These are phyloP conservation scores for Chaetophractus vellerosus DNA, from an alignment of 2,797 vertebrate genomes.

Conservation along the genomic window DNA sequence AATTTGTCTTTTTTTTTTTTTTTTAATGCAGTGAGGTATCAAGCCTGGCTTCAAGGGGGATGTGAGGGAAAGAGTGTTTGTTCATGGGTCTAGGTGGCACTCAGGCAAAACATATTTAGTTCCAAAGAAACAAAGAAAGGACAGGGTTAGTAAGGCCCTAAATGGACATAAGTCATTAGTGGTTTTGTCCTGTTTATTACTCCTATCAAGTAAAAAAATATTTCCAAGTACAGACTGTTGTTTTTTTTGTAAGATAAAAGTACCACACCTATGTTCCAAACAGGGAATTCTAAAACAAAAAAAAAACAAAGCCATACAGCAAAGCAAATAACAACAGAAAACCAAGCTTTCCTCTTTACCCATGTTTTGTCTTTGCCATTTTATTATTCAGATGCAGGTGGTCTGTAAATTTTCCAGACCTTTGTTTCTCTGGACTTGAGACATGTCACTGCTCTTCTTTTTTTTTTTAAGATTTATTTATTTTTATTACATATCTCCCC, in stretches of 20 bases:
- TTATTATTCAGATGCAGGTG: neutral
- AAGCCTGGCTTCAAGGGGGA: neutral
- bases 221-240: neutral
- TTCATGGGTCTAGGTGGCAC: neutral
- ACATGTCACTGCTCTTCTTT: neutral
- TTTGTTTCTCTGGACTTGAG: neutral
- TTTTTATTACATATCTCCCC: too few species aligned
- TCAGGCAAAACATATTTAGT: neutral
- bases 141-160: neutral
- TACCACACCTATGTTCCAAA: neutral
- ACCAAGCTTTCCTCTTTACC: neutral
- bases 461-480: too few species aligned
- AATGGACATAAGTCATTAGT: neutral
- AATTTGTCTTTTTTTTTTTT: neutral
- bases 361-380: neutral
- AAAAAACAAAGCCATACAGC: neutral
- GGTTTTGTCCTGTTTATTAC: neutral
- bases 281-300: neutral
- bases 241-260: neutral
- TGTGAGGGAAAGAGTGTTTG: neutral
- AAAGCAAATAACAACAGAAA: neutral
- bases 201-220: neutral
- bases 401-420: constrained; percentile 27
- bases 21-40: neutral
- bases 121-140: neutral